phyloP scores from a whole-genome alignment of 2,888 invertebrate species.

The Dendrolimus houi region DNA sequence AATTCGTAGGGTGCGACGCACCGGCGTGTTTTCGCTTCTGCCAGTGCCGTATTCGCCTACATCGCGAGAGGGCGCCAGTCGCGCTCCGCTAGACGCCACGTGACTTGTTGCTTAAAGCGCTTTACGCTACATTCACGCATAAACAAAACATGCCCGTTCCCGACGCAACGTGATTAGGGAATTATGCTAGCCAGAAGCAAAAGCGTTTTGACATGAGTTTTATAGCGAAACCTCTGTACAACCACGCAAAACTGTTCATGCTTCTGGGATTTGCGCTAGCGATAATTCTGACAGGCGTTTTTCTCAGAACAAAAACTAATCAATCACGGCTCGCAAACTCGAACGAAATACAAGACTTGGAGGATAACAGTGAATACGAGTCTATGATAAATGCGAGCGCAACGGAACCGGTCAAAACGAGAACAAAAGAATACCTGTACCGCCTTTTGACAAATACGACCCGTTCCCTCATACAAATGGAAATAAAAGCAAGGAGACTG shows the following conservation, averaged over 20 bases:
- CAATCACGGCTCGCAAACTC: slow-evolving; percentile 28
- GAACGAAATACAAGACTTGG: slow-evolving; percentile 34
- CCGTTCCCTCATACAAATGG: slow-evolving; percentile 75
- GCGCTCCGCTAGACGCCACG: slow-evolving; percentile 42
- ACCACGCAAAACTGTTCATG: slow-evolving; percentile 58
- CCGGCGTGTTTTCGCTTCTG: slow-evolving; percentile 58
- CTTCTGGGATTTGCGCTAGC: slow-evolving; percentile 48
- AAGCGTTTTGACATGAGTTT: slow-evolving; percentile 54
- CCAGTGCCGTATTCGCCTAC: slow-evolving; percentile 64
- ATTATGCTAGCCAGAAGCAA: slow-evolving; percentile 2
- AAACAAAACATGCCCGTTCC: slow-evolving; percentile 39
- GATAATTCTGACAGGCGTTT: slow-evolving; percentile 46
- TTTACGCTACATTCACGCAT: slow-evolving; percentile 14
- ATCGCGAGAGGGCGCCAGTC: slow-evolving; percentile 69
- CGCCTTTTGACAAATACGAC: slow-evolving; percentile 73
- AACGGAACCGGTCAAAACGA: slow-evolving; percentile 48
- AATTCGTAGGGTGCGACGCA: slow-evolving; percentile 71
- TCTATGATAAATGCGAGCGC: slow-evolving; percentile 55
- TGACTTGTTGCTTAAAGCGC: slow-evolving; percentile 61
- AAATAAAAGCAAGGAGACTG: slow-evolving; percentile 74
- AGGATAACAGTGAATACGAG: slow-evolving; percentile 43
- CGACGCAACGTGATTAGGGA: slow-evolving; percentile 24
- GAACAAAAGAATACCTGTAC: slow-evolving; percentile 72
- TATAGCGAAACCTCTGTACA: slow-evolving; percentile 51
- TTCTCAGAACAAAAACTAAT: slow-evolving; percentile 44